phyloP scores from a whole-genome alignment of 2,113 vertebrate genomes.

The Neotragus pygmaeus region DNA sequence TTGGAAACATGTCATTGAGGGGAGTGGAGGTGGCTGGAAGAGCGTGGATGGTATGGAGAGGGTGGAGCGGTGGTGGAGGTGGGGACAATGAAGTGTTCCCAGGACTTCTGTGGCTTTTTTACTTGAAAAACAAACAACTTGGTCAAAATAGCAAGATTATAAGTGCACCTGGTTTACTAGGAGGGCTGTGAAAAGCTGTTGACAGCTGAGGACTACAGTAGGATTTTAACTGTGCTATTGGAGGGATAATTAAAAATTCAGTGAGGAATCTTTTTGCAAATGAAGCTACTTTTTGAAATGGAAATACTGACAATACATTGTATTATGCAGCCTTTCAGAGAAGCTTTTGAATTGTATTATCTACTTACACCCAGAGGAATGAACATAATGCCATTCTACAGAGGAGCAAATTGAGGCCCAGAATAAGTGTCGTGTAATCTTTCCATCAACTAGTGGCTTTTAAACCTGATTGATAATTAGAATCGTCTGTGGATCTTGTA shows the following conservation, averaged over 20 bases:
- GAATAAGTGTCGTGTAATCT: not conserved
- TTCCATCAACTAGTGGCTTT: not conserved
- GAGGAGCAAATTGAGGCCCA: not conserved
- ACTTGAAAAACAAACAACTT: conserved; percentile 55
- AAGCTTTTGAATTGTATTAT: not conserved
- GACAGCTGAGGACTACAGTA: not conserved
- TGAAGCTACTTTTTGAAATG: conserved; percentile 44
- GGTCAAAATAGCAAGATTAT: conserved; percentile 48
- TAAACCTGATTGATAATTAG: not conserved
- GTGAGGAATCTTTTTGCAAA: conserved; percentile 46
- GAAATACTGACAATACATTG: conserved; percentile 42
- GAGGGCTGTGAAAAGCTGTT: conserved; percentile 15
- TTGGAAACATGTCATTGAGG: not conserved
- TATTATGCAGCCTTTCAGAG: conserved; percentile 3
- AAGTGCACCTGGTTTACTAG: conserved; percentile 44
- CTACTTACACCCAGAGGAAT: not conserved
- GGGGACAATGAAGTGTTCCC: conserved; percentile 31
- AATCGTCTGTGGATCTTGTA: not conserved
- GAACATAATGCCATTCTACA: not conserved
- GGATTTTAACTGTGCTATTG: not conserved
- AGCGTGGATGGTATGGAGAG: not conserved
- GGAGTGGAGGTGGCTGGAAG: not conserved
- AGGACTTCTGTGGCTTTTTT: conserved; percentile 45
- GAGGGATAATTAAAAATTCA: conserved; percentile 14
- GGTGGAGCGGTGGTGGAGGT: no score